A percentile compares a stretch with the other conserved stretches of the same genome.
Conservation (phyloP, 2,888 invertebrate species). For the Drosophila nr. perissopoda region DNA sequence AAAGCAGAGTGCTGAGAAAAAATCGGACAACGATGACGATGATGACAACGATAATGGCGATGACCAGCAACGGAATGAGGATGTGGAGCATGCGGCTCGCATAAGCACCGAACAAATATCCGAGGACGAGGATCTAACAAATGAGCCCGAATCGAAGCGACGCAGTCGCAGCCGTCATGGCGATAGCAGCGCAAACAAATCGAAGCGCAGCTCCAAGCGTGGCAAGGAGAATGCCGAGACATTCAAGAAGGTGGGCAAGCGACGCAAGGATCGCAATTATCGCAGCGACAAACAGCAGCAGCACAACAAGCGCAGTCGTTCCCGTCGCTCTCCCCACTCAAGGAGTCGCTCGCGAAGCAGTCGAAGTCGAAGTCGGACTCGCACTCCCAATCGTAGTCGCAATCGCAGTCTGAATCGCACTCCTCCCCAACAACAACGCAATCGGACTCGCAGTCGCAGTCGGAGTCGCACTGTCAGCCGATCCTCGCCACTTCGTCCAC, state of each 20-base stretch:
- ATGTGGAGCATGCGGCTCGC: conserved; percentile 39
- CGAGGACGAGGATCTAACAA: conserved; percentile 87
- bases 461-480: conserved; percentile 45
- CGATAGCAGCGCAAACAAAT: conserved; percentile 43
- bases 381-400: conserved; percentile 1
- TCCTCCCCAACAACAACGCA: neutral
- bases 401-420: conserved; percentile 4
- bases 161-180: conserved; percentile 37
- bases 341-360: conserved; percentile 7
- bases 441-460: conserved; percentile 8
- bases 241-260: conserved; percentile 93
- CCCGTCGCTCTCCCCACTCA: conserved; percentile 43
- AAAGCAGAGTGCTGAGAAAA: conserved; percentile 15
- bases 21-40: conserved; percentile 9
- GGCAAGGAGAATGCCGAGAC: conserved; percentile 85
- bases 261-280: conserved; percentile 91
- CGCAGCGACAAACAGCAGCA: conserved; percentile 87
- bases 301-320: conserved; percentile 31
- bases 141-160: conserved; percentile 60
- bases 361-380: conserved; percentile 1
- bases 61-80: conserved; percentile 10
- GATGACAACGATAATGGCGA: neutral
- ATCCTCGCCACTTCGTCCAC: conserved; percentile 51
- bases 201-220: conserved; percentile 59
- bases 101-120: conserved; percentile 91